Conservation (phyloP, 2,113 vertebrate genomes). For the Pluvianellus socialis region DNA sequence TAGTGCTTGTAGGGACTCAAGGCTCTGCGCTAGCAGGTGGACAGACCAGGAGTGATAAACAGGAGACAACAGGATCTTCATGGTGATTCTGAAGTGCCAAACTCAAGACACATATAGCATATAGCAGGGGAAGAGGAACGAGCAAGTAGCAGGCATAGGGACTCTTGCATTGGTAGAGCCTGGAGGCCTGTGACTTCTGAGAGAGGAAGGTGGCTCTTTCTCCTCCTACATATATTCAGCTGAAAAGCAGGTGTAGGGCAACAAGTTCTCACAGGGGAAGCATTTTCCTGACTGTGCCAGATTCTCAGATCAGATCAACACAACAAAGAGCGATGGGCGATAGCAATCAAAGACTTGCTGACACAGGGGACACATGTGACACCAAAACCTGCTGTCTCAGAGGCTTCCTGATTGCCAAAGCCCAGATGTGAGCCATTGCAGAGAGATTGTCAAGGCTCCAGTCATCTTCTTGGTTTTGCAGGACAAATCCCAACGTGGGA, state of each 20-base stretch:
- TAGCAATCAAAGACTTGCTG: background rate
- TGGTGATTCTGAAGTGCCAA: background rate
- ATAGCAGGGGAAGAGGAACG: background rate
- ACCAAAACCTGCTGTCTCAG: background rate
- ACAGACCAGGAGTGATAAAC: background rate
- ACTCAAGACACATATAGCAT: background rate
- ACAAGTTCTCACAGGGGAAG: background rate
- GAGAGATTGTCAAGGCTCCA: background rate
- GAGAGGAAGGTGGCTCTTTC: background rate
- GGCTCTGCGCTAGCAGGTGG: rapidly evolving
- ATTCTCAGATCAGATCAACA: background rate
- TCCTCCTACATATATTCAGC: background rate
- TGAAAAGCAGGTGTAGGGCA: background rate
- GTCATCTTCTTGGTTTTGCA: background rate
- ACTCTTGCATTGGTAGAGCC: background rate
- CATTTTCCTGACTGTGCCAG: background rate
- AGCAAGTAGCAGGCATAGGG: rapidly evolving
- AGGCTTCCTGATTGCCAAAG: background rate
- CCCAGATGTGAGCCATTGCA: background rate
- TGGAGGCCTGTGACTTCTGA: background rate
- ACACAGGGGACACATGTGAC: background rate
- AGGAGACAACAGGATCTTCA: background rate
- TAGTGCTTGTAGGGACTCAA: background rate
- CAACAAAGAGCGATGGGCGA: background rate
- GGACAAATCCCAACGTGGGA: background rate